These are phyloP conservation scores for Leptodactylus fuscus DNA, from an alignment of 2,113 vertebrate genomes.

Conservation along the genomic window DNA sequence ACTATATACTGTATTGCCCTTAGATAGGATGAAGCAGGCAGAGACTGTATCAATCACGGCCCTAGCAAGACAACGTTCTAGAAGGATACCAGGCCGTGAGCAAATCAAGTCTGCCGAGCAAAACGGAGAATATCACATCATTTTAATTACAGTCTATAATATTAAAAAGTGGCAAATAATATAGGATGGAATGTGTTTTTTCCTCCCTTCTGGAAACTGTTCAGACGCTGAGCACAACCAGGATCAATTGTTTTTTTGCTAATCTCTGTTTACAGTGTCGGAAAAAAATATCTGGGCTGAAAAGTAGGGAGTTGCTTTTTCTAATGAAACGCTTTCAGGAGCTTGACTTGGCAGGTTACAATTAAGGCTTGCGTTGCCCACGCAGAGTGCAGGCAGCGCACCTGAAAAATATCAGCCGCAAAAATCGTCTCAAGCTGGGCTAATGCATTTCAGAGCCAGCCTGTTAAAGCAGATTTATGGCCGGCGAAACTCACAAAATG, in stretches of 20 bases:
- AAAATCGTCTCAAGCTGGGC: constrained; percentile 9
- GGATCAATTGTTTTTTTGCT: constrained; percentile 27
- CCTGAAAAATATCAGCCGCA: constrained; percentile 36
- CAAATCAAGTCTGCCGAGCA: not conserved
- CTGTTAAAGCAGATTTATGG: constrained; percentile 30
- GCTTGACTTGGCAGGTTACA: constrained; percentile 33
- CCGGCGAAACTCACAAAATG: constrained; percentile 7
- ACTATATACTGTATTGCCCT: too few species aligned
- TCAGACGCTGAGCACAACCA: not conserved
- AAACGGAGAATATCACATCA: too few species aligned
- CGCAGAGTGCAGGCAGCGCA: constrained; percentile 22
- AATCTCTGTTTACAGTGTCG: constrained; percentile 27
- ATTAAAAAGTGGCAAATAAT: not conserved
- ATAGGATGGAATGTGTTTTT: not conserved
- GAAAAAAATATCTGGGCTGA: constrained; percentile 1
- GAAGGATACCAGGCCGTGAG: not conserved
- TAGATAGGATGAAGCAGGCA: too few species aligned
- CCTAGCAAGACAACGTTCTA: too few species aligned
- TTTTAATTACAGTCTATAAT: too few species aligned
- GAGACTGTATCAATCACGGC: too few species aligned
- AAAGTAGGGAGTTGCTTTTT: constrained; percentile 10
- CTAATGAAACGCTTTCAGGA: constrained; percentile 23
- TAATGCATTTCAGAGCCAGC: constrained; percentile 8
- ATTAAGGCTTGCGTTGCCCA: constrained; percentile 36
- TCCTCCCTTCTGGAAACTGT: not conserved